Evolutionary conservation across 1,140 invertebrate species (phyloP).

Genomic region (Formica selysi): DNA sequence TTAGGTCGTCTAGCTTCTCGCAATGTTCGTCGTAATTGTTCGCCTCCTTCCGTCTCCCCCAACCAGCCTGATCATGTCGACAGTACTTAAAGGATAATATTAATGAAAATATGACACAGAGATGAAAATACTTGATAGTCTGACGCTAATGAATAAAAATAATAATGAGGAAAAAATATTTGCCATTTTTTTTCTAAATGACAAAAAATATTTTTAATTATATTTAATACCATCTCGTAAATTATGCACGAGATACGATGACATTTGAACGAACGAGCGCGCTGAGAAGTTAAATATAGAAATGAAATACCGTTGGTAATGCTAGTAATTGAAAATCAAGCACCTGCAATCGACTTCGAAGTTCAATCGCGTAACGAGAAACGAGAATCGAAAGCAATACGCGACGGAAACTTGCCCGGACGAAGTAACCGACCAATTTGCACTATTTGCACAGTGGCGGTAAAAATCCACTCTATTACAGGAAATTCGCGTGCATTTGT

Average conservation of each 20-base stretch:
- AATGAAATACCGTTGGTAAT: not conserved
- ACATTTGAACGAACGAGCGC: not conserved
- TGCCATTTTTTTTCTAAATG: not conserved
- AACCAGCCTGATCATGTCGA: not conserved
- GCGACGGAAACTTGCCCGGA: not conserved
- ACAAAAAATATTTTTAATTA: slow-evolving; percentile 18
- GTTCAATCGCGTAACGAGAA: slow-evolving; percentile 29
- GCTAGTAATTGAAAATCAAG: slow-evolving; percentile 39
- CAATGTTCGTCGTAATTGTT: slow-evolving; percentile 45
- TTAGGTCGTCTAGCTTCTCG: slow-evolving; percentile 35
- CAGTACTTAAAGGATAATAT: slow-evolving; percentile 28
- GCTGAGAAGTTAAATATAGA: slow-evolving; percentile 7
- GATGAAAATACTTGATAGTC: not conserved
- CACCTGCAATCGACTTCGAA: not conserved
- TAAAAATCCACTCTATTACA: slow-evolving; percentile 3
- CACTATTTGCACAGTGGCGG: slow-evolving; percentile 24
- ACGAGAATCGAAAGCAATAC: not conserved
- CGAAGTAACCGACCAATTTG: slow-evolving; percentile 6
- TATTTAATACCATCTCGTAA: slow-evolving; percentile 6
- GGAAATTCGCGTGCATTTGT: slow-evolving; percentile 19
- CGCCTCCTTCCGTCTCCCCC: not conserved
- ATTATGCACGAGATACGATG: not conserved
- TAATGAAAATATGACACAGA: slow-evolving; percentile 31
- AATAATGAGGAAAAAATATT: not conserved
- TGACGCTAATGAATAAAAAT: not conserved